Base-by-base conservation (phyloP, 35 echinoderm and acorn worm species). In the Apostichopus californicus region DNA sequence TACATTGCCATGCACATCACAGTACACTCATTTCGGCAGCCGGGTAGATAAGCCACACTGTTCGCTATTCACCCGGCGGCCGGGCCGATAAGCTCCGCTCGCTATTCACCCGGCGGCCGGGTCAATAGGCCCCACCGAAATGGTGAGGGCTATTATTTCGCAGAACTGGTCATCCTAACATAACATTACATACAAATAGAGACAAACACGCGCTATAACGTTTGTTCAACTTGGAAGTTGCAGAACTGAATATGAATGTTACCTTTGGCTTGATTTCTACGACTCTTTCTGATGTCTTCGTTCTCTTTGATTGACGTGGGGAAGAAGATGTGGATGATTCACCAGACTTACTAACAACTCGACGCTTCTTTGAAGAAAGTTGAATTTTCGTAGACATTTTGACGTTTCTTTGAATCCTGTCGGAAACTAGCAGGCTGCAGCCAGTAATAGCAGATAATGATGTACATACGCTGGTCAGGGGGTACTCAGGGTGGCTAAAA, bases 361-460 rank as follows among this genome's bases (percentile, higher is more conserved):
- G 24, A 15, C 80, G 80, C 52, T 83, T 83, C 55, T 83, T 83
- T 46, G 34, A 46, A 56, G 80, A 55, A 17, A 83, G 80, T 55
- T 83, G 80, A 55, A 83, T 56, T 83, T 83, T 83, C 8, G 80
- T 83, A 55, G 80, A 83, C 80, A 83, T 83, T 83, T 83, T 83
- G 20, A 22, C 5, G 79, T 46, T 46, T 46, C 34, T 8, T 17
- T 8, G n/a, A 25, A 78, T 25, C 8, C 17, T 78, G 18, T 9
- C 10, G 75, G 34, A 46, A 46, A 46, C 34, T 46, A 46, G 34
- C 34, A 28, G 26, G 26, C 26, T 28, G 26, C 26, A 46, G 34
- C 34, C 34, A 46, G 34, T 46, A 46, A 46, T 46, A 46, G 34
- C 34, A 46, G 34, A 46, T 46, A 46, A 46, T 46, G 34, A 46